Evolutionary conservation across 2,888 invertebrate species (phyloP), one percentile per base, ranked within the genome.

Genomic region (Pyrocoelia pectoralis): DNA sequence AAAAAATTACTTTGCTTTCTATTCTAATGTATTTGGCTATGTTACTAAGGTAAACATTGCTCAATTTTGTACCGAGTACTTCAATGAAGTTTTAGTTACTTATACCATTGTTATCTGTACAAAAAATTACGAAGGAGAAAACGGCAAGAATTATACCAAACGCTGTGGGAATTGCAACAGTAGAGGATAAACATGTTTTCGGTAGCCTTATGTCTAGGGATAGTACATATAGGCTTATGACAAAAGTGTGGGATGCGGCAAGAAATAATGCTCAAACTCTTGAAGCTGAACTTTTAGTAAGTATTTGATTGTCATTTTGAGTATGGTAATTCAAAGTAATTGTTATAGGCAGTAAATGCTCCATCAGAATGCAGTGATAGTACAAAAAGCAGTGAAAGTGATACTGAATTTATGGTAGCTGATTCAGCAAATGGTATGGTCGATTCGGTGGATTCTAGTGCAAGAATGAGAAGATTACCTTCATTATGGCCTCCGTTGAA

Each of bases 21-120:
- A 97, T 83, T 96, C 97, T 68, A 96, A 96, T 81, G 95, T 97
- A 63, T 95, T 96, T 81, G 96, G 96, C 76, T 94, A 95, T 82
- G 93, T 95, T 70, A 94, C 95, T 76, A 94, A 94, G 89, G 94
- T 94, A 82, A 59, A 10, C 17, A 28, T 8, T 15, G 6, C 6
- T 40, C 13, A 3, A 40, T n/a, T 40, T 4, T 13, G 6, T 43
- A 43, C n/a, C 2, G 2, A 33, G 8, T 24, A 24, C 3, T 8
- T 33, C 8, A 33, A 6, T 14, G 54, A 65, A 33, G 52, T 85
- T 84, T 17, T 83, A 94, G 93, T 84, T 96, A 72, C 85, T 96
- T 74, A 95, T 97, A 77, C 95, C 96, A 48, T 91, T 95, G 70
- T 85, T 87, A 59, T 90, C 92, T 63, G 95, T 97, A 59, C 87